phyloP scores from a whole-genome alignment of 2,113 vertebrate genomes.

The Xiphias gladius region DNA sequence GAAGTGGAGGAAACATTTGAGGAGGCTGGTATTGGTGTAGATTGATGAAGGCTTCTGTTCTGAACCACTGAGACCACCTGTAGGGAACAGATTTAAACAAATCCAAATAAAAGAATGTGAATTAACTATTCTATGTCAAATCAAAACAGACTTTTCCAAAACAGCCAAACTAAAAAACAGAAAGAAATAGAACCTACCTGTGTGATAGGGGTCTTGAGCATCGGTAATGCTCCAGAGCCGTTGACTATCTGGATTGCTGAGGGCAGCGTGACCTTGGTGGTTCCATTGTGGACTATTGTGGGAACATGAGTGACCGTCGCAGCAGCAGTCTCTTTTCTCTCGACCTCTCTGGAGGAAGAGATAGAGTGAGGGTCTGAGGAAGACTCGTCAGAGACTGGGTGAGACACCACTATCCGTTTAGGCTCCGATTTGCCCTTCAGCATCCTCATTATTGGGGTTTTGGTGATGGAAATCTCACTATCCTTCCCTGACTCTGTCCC shows the following conservation, averaged over 20 bases:
- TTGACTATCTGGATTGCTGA: conserved; percentile 88
- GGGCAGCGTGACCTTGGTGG: conserved; percentile 82
- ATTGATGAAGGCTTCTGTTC: conserved; percentile 83
- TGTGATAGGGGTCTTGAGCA: conserved; percentile 92
- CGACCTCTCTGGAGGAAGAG: conserved; percentile 64
- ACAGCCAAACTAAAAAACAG: background rate
- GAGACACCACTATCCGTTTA: conserved; percentile 91
- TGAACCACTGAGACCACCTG: conserved; percentile 93
- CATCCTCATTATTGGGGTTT: conserved; percentile 98
- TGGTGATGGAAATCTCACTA: conserved; percentile 94
- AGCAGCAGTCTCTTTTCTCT: conserved; percentile 76
- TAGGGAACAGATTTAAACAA: conserved; percentile 63
- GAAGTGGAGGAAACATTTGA: conserved; percentile 68
- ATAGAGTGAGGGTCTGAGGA: conserved; percentile 56
- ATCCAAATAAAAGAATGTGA: background rate
- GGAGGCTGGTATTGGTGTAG: conserved; percentile 77
- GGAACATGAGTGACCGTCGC: conserved; percentile 86
- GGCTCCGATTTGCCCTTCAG: conserved; percentile 93
- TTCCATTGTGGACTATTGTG: conserved; percentile 87
- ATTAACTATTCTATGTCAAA: background rate
- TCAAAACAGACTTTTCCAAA: background rate
- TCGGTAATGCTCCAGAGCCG: conserved; percentile 86
- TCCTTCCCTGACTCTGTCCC: conserved; percentile 77
- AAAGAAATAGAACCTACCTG: conserved; percentile 75
- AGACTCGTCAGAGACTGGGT: conserved; percentile 85